phyloP scores from a whole-genome alignment of 1,140 invertebrate genomes.

The Neodiprion virginianus region DNA sequence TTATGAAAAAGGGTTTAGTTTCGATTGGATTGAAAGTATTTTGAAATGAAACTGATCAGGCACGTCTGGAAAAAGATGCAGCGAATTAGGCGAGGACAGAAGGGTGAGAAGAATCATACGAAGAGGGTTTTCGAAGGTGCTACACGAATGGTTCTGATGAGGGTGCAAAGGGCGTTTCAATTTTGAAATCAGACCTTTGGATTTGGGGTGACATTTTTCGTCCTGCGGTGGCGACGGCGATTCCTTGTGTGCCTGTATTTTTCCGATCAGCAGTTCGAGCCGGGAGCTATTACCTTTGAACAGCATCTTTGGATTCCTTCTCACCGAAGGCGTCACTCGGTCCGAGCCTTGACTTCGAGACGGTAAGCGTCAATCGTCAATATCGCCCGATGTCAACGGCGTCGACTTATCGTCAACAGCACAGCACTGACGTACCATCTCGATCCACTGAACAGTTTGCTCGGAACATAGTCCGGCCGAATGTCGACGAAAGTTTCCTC shows the following conservation, averaged over 20 bases:
- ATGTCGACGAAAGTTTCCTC: too few species aligned
- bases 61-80: background rate
- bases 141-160: background rate
- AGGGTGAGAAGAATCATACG: too few species aligned
- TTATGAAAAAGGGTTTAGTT: too few species aligned
- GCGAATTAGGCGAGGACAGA: too few species aligned
- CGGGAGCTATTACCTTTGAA: slow-evolving; percentile 83
- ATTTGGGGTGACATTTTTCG: slow-evolving; percentile 35
- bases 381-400: too few species aligned
- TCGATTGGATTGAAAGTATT: too few species aligned
- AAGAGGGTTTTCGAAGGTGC: background rate
- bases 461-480: too few species aligned
- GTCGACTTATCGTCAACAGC: background rate
- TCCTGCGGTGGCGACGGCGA: slow-evolving; percentile 46
- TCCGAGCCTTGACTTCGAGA: background rate
- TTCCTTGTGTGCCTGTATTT: slow-evolving; percentile 82
- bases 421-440: slow-evolving; percentile 2
- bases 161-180: slow-evolving; percentile 4
- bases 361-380: background rate
- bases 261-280: slow-evolving; percentile 81
- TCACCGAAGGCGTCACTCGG: background rate
- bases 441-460: too few species aligned
- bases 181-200: slow-evolving; percentile 45
- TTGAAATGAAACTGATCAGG: background rate
- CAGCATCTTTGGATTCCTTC: slow-evolving; percentile 66